phyloP scores from a whole-genome alignment of 2,797 vertebrate genomes.

The Alosa sapidissima region DNA sequence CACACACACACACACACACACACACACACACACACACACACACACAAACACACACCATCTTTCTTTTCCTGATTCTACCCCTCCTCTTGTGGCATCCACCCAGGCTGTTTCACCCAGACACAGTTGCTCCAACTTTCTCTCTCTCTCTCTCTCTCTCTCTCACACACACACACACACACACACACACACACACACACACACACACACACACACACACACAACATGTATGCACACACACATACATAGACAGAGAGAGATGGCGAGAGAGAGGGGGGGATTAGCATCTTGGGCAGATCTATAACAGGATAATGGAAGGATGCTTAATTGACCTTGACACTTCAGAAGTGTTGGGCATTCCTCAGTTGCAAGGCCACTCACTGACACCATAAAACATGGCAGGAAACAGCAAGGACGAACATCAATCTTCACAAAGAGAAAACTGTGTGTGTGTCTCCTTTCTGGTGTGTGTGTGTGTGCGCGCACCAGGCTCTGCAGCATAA shows the following conservation, averaged over 20 bases:
- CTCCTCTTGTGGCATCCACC: too few relatives aligned
- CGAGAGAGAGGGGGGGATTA: background rate
- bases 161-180: background rate
- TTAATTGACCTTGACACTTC: constrained; percentile 50
- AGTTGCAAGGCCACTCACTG: constrained; percentile 41
- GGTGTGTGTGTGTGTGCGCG: constrained; percentile 56
- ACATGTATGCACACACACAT: background rate
- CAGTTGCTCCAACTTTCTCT: too few relatives aligned
- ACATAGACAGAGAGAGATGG: background rate
- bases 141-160: too few relatives aligned
- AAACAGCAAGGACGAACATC: constrained; percentile 42
- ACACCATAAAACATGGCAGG: constrained; percentile 42
- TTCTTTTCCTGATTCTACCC: too few relatives aligned
- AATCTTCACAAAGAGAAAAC: constrained; percentile 33
- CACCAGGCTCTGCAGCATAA: constrained; percentile 27
- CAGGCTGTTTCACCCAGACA: too few relatives aligned
- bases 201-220: background rate
- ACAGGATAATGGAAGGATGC: constrained; percentile 48
- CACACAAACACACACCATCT: too few relatives aligned
- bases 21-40: too few relatives aligned
- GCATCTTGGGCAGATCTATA: constrained; percentile 38
- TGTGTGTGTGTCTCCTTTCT: background rate
- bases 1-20: too few relatives aligned
- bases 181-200: background rate
- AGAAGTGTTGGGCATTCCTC: constrained; percentile 44